A percentile compares a stretch with the other conserved stretches of the same genome.
Conservation (phyloP, 2,113 vertebrate species). For the Mesoclemmys tuberculata region DNA sequence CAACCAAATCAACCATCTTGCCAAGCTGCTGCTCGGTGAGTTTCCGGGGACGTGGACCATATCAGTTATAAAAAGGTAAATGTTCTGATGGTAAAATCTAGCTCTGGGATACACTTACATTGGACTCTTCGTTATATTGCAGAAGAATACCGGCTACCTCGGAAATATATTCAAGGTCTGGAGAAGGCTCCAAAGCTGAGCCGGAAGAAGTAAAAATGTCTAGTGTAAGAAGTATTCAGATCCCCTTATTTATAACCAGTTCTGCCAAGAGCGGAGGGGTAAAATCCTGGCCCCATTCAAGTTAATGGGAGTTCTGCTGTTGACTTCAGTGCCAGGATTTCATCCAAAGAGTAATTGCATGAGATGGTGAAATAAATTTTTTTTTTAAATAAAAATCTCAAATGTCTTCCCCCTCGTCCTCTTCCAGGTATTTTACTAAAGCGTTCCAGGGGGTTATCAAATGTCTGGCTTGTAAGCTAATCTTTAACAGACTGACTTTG, state of each 20-base stretch:
- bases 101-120: background rate
- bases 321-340: conserved; percentile 8
- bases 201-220: conserved; percentile 85
- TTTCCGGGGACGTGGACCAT: background rate
- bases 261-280: conserved; percentile 1
- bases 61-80: background rate
- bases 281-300: background rate
- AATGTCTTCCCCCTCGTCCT: rapidly evolving
- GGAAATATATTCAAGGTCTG: conserved; percentile 91
- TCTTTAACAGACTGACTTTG: background rate
- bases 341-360: background rate
- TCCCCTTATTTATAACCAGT: background rate
- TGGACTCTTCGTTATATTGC: conserved; percentile 67
- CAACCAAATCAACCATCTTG: conserved; percentile 91
- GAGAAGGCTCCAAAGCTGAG: conserved; percentile 89
- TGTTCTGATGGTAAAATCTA: background rate
- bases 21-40: conserved; percentile 90
- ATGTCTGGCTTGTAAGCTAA: background rate
- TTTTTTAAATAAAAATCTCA: conserved; percentile 52
- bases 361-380: conserved; percentile 25
- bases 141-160: conserved; percentile 93
- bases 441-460: background rate
- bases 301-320: background rate
- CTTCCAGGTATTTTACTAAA: background rate
- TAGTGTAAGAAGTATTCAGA: background rate